Base-by-base conservation (phyloP, 2,113 vertebrate genomes). In the Cephalopterus ornatus region DNA sequence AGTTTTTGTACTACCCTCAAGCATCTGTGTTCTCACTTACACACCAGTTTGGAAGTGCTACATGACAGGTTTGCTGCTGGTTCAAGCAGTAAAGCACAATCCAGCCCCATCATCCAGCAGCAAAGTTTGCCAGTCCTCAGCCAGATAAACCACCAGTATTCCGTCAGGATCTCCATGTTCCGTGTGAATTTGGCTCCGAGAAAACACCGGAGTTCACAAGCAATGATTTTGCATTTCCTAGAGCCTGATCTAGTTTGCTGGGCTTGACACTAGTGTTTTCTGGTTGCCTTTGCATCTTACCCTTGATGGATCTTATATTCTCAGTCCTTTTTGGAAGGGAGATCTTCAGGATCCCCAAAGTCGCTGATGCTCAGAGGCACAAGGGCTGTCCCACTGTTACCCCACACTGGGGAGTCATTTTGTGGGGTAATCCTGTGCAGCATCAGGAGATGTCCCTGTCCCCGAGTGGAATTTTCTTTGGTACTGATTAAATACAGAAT, bases 321-420 rank as follows among this genome's bases (percentile, higher is more conserved):
- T 67, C 22, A 11, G 50, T 41, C 19, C 42, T 72, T 50, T n/a
- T n/a, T 41, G 41, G 10, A 44, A 50, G 55, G 77, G 39, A 85
- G 26, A 67, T 37, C 42, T 50, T 71, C 0, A 4, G 70, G 24
- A 47, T 73, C 82, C 55, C 58, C 49, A 46, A 7, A 63, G 9
- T 20, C 3, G 0, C 32, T n/a, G 56, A 24, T 72, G 65, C 59
- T 46, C 55, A 37, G 26, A 46, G 52, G 30, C 4, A 1, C 2
- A 1, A 32, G 46, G 72, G 32, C 55, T 84, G n/a, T 77, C 59
- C 80, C 76, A 20, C 1, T 2, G 0, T 50, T 68, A 41, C 21
- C 19, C 22, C 14, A 5, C 12, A 0, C 19, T 5, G 8, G 8
- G n/a, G 44, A 55, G 17, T 39, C 2, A 1, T 8, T 58, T 12